Conservation (phyloP, 2,113 vertebrate species). For the Ptilonorhynchus violaceus region DNA sequence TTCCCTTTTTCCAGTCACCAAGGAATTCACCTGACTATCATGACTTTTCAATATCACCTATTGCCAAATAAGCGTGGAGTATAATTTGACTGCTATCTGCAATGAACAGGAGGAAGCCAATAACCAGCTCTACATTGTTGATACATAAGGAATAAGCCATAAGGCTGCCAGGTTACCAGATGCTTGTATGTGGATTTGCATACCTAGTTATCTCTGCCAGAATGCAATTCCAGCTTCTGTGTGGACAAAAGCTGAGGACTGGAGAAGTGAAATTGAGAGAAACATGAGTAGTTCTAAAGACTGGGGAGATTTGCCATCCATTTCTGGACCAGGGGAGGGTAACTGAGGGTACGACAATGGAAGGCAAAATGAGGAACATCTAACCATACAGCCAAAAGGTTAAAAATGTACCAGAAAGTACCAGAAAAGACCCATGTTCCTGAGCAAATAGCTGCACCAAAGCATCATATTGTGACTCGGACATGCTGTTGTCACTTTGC, state of each 20-base stretch:
- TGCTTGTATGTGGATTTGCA: neutral
- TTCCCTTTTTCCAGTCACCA: neutral
- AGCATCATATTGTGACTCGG: neutral
- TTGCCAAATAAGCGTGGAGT: neutral
- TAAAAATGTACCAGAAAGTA: neutral
- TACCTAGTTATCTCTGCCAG: neutral
- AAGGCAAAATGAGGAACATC: neutral
- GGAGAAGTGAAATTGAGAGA: neutral
- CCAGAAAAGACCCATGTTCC: neutral
- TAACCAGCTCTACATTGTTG: neutral
- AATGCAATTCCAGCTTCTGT: neutral
- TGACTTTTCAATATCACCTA: neutral
- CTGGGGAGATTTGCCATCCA: neutral
- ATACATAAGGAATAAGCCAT: too few relatives aligned
- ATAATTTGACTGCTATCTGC: neutral
- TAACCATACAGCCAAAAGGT: neutral
- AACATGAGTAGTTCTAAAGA: neutral
- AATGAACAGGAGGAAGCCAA: neutral
- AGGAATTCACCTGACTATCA: neutral
- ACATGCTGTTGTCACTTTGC: neutral
- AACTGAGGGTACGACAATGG: neutral
- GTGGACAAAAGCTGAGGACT: neutral
- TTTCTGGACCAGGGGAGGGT: neutral
- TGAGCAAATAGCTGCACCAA: neutral
- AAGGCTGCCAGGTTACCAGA: neutral